Evolutionary conservation across 2,797 vertebrate genomes (phyloP), one percentile per base, ranked within the genome.

Genomic region (Steatocranus sp.): DNA sequence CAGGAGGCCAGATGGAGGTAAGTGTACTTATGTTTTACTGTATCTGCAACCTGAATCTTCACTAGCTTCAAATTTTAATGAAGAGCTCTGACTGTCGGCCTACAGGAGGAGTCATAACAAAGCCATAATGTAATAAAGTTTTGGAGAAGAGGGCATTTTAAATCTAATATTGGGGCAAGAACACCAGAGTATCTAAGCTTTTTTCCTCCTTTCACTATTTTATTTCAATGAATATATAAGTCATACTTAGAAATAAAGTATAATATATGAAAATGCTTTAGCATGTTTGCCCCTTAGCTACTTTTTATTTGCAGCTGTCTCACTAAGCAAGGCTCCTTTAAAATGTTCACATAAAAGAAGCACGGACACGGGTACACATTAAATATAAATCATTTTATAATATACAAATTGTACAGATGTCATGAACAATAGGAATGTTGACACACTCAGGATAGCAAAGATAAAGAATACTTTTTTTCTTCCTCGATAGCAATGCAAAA

Each of bases 341-440:
- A 1, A n/a, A 30, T 4, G 0, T n/a, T 81, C 79, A 87, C 84
- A 91, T 83, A 80, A 81, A 89, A 87, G 68, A 90, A 86, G 76
- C 87, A 68, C 89, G 78, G 90, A 93, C 90, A 86, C 76, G 2
- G 92, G 87, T 91, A 88, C 91, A 95, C 94, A 95, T 95, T 95
- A 97, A 96, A 96, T 96, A 96, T 96, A 96, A 97, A 97, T 96
- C 95, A 94, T 96, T 96, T 96, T 97, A 96, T 97, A 95, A 95
- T 96, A 95, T 97, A 97, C 96, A 97, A 96, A 96, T 97, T 97
- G 93, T 97, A 96, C 96, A 97, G 94, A 95, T 95, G 94, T 93
- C 94, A 93, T 93, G 86, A 94, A 93, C 93, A 94, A 89, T 88
- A 94, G 90, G 91, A 92, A 94, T 86, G 87, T 91, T 85, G 86